Evolutionary conservation across 2,113 vertebrate genomes (phyloP).

Genomic region (Rhagologus leucostigma): DNA sequence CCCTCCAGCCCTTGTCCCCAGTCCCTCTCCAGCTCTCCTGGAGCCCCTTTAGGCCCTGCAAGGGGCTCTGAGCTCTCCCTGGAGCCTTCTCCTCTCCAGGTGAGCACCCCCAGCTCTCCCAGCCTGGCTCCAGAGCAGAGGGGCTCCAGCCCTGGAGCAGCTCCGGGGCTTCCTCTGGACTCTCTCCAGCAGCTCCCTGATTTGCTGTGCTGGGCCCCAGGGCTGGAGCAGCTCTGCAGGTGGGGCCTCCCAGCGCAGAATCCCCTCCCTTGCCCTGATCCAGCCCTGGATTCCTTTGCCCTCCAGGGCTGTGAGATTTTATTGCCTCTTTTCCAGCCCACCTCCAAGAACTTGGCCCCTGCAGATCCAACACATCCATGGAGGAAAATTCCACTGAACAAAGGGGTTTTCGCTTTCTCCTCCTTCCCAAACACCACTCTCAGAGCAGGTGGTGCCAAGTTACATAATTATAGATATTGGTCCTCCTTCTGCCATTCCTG

Average conservation of each 20-base stretch:
- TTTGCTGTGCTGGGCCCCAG: background rate
- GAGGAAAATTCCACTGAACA: background rate
- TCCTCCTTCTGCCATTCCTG: background rate
- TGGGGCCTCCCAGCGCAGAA: background rate
- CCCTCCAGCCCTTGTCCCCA: background rate
- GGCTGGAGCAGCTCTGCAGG: background rate
- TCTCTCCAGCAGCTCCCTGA: background rate
- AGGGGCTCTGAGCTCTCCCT: background rate
- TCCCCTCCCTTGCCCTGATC: background rate
- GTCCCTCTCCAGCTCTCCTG: background rate
- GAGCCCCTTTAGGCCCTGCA: background rate
- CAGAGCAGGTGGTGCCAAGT: background rate
- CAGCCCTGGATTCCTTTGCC: background rate
- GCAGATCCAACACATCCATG: background rate
- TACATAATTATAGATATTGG: background rate
- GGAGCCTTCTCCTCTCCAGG: background rate
- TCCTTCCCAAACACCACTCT: background rate
- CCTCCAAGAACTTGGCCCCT: background rate
- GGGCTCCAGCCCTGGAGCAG: background rate
- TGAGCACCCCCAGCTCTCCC: background rate
- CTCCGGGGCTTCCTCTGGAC: background rate
- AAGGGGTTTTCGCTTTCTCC: background rate
- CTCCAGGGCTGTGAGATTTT: background rate
- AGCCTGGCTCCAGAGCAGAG: background rate
- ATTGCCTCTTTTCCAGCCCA: constrained; percentile 44